Percentiles rank a stretch among this genome's conserved stretches.
Evolutionary conservation across 92 coral and sea anemone species (phyloP).

Genomic region (Actinostola sp.): DNA sequence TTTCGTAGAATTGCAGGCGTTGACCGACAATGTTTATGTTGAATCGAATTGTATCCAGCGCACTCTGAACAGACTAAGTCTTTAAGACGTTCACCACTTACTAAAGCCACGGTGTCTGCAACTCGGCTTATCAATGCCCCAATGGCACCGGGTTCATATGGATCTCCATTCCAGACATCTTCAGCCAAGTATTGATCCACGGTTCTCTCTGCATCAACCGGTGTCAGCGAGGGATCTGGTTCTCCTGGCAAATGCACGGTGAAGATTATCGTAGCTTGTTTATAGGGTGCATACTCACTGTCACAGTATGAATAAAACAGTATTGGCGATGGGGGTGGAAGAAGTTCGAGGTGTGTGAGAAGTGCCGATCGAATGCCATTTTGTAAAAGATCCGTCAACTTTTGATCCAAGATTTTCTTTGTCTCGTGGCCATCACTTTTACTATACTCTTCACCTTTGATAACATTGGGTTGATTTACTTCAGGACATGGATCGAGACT

Average conservation of each 20-base stretch:
- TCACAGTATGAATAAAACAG: constrained; percentile 86
- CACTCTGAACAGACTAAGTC: too few species aligned
- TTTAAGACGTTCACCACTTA: constrained; percentile 75
- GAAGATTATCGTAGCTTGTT: constrained; percentile 70
- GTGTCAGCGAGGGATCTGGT: constrained; percentile 44
- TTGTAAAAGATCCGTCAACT: constrained; percentile 31
- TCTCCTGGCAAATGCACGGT: constrained; percentile 73
- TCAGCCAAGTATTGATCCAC: constrained; percentile 65
- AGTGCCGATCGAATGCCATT: constrained; percentile 58
- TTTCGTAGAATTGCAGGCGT: too few species aligned
- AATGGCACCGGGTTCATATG: constrained; percentile 59
- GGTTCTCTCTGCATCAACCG: constrained; percentile 66
- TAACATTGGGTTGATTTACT: neutral
- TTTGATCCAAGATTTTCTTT: constrained; percentile 58
- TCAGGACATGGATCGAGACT: constrained; percentile 23
- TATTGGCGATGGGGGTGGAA: constrained; percentile 72
- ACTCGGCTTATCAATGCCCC: constrained; percentile 78
- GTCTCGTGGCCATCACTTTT: constrained; percentile 35
- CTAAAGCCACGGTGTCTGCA: constrained; percentile 78
- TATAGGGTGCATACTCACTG: constrained; percentile 79
- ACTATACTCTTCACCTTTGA: constrained; percentile 44
- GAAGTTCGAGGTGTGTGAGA: constrained; percentile 60
- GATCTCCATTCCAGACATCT: constrained; percentile 62
- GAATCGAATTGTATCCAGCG: too few species aligned
- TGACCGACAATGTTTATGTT: too few species aligned